Base-by-base conservation (phyloP, 2,113 vertebrate genomes). In the Meleagris gallopavo region DNA sequence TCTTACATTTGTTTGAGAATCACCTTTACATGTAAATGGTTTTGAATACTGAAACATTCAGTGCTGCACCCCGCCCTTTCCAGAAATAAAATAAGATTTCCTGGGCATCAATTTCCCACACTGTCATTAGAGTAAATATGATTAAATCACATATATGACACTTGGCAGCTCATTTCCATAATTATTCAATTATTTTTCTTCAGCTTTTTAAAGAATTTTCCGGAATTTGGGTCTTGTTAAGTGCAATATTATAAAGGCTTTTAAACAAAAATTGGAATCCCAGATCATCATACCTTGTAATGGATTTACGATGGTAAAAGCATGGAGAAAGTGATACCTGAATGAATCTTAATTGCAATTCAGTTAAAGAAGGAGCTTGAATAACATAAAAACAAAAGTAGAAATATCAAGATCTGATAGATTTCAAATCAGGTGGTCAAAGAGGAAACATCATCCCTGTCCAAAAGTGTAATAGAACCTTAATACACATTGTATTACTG, bases 401-500 rank as follows among this genome's bases (percentile, higher is more conserved):
- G 2, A 86, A 41, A 41, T 71, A 52, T 41, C 12, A 60, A 71
- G 21, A 45, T 45, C n/a, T 5, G 50, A 70, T 6, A 73, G 7
- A 77, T 48, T 66, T 86, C 17, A 36, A 36, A 25, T 7, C 43
- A 30, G 30, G 20, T 4, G 70, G 3, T 52, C 50, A 62, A 66
- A 62, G 9, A 11, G 22, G 40, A 19, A 60, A 34, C 8, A 34
- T 38, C 3, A 34, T 11, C 25, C 16, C 14, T 52, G 5, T 10
- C 27, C 57, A 16, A 48, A 75, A 91, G 45, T 32, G 74, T 11
- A 36, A 52, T 76, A 86, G 65, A 52, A 40, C 6, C 58, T 74
- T 38, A 60, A 50, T 24, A 20, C 5, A 20, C 2, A 57, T 7
- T 6, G n/a, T 10, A 32, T 52, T n/a, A 52, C 4, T 1, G 0